phyloP scores from a whole-genome alignment of 2,113 vertebrate genomes.

The Glaucomys volans region DNA sequence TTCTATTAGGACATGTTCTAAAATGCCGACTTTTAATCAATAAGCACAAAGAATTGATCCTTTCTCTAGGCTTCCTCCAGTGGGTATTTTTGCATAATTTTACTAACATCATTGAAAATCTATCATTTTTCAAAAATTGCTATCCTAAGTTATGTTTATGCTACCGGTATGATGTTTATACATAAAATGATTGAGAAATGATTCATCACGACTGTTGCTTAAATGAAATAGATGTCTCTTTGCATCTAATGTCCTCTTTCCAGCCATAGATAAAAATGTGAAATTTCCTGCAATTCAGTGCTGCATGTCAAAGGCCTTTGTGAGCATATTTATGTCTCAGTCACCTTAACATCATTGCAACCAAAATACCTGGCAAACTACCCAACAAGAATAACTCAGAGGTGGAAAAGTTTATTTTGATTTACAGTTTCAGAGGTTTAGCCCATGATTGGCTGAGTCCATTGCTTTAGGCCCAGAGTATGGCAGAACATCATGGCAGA shows the following conservation, averaged over 20 bases:
- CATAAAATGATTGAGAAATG: background rate
- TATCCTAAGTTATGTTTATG: background rate
- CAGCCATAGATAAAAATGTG: background rate
- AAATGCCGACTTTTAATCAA: background rate
- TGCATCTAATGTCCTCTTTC: background rate
- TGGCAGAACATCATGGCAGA: too few relatives aligned
- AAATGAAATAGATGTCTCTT: background rate
- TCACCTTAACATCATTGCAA: too few relatives aligned
- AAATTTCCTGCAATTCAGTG: background rate
- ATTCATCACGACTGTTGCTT: background rate
- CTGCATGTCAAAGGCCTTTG: background rate
- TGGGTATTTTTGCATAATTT: background rate
- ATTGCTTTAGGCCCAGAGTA: too few relatives aligned
- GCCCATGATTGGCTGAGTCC: too few relatives aligned
- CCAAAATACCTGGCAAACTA: too few relatives aligned
- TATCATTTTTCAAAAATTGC: background rate
- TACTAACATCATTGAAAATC: background rate
- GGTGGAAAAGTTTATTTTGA: too few relatives aligned
- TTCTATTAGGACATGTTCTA: conserved; percentile 46
- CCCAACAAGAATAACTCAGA: too few relatives aligned
- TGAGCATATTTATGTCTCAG: background rate
- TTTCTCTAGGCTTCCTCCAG: background rate
- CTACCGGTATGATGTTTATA: background rate
- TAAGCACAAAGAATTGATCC: background rate
- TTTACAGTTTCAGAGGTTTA: too few relatives aligned